Evolutionary conservation across 2,113 vertebrate species (phyloP).

Genomic region (Vombatus ursinus): DNA sequence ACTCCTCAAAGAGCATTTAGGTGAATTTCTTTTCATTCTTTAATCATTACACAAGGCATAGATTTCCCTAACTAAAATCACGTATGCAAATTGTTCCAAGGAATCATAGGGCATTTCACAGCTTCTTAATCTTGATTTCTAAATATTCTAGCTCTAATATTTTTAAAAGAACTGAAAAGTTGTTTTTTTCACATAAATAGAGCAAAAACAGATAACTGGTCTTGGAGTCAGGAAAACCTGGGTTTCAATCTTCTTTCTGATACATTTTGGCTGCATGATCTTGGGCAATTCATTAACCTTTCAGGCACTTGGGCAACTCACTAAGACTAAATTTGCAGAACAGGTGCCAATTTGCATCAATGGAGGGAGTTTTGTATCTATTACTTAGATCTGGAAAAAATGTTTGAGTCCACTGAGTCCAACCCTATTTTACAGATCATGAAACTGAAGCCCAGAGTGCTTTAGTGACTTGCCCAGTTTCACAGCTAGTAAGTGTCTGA

Average conservation of each 20-base stretch:
- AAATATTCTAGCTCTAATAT: neutral
- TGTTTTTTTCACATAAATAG: neutral
- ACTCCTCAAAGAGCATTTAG: conserved; percentile 43
- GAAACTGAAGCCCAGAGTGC: neutral
- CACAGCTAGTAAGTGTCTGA: neutral
- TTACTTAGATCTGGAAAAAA: neutral
- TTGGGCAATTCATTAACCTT: neutral
- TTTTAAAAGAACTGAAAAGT: neutral
- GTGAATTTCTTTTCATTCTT: conserved; percentile 66
- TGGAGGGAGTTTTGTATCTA: neutral
- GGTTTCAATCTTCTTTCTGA: neutral
- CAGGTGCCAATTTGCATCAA: neutral
- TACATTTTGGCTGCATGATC: neutral
- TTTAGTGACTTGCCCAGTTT: neutral
- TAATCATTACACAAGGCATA: neutral
- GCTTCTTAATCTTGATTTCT: neutral
- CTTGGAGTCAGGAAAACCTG: neutral
- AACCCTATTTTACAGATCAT: neutral
- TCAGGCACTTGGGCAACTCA: neutral
- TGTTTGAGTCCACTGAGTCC: neutral
- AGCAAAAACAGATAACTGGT: neutral
- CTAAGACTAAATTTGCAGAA: neutral
- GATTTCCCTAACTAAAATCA: conserved; percentile 63
- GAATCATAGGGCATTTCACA: conserved; percentile 33
- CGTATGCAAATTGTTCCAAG: conserved; percentile 45